Evolutionary conservation across 2,113 vertebrate species (phyloP).

Genomic region (Notechis scutatus): DNA sequence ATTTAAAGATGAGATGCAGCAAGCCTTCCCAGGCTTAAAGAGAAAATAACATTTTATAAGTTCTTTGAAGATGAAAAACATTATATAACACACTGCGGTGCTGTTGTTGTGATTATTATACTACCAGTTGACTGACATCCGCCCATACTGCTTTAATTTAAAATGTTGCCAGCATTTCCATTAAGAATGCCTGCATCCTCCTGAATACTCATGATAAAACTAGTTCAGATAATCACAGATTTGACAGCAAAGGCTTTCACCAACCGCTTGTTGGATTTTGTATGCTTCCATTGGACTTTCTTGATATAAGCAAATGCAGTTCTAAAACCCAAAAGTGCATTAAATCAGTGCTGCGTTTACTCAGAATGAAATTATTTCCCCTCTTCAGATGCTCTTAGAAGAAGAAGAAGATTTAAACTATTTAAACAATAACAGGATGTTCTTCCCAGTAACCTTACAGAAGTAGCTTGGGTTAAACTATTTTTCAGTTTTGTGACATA

Average conservation of each 20-base stretch:
- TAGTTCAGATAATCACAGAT: neutral
- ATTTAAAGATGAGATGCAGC: neutral
- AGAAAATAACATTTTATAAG: slow-evolving; percentile 1
- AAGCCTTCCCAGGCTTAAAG: slow-evolving; percentile 1
- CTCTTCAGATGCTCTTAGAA: neutral
- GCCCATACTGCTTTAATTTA: slow-evolving; percentile 1
- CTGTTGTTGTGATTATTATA: slow-evolving; percentile 1
- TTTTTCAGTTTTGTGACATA: neutral
- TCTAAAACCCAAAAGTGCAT: neutral
- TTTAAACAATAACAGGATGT: neutral
- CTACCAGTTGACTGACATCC: neutral
- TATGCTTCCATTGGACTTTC: neutral
- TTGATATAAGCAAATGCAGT: neutral
- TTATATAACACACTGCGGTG: neutral
- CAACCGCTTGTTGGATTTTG: neutral
- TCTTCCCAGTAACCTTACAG: neutral
- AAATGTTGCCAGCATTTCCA: neutral
- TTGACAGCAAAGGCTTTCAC: slow-evolving; percentile 2
- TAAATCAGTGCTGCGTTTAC: neutral
- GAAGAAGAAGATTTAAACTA: neutral
- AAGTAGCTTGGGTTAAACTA: neutral
- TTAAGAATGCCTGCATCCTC: neutral
- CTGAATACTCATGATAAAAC: neutral
- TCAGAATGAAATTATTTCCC: neutral
- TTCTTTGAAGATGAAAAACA: slow-evolving; percentile 18